Conservation (phyloP, 1,140 invertebrate genomes). For the Tetramorium simillimum region DNA sequence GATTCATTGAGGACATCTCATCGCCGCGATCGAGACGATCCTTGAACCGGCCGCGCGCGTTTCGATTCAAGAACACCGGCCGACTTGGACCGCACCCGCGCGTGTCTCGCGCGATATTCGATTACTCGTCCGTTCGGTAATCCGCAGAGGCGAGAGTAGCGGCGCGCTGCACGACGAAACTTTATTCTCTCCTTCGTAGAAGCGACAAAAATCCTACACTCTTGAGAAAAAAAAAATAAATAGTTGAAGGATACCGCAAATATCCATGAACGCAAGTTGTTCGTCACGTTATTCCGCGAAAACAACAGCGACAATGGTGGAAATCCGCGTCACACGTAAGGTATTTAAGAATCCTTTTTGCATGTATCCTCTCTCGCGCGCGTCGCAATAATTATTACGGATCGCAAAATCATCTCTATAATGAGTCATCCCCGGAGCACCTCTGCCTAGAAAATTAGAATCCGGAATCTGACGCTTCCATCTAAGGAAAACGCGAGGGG, state of each 20-base stretch:
- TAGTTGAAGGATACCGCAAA: not conserved
- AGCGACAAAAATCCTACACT: not conserved
- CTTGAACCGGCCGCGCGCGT: conserved; percentile 37
- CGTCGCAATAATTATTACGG: not conserved
- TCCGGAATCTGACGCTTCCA: conserved; percentile 4
- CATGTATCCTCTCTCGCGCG: too few relatives aligned
- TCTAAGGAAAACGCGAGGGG: not conserved
- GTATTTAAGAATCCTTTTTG: not conserved
- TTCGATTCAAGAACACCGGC: conserved; percentile 48
- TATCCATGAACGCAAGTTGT: not conserved
- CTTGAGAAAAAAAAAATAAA: not conserved
- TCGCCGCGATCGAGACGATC: conserved; percentile 49
- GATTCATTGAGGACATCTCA: conserved; percentile 57
- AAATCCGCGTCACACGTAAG: not conserved
- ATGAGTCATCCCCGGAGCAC: not conserved
- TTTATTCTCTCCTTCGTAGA: not conserved
- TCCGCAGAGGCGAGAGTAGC: not conserved
- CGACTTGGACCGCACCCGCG: conserved; percentile 19
- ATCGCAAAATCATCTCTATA: not conserved
- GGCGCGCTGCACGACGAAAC: not conserved
- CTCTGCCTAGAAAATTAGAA: conserved; percentile 16
- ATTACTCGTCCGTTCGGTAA: not conserved
- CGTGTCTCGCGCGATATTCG: not conserved
- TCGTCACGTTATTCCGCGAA: not conserved
- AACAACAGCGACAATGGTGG: too few relatives aligned